Percentiles rank a stretch among this genome's conserved stretches.
These are phyloP conservation scores for Hydrolagus affinis DNA, from an alignment of 2,113 vertebrate species.

Conservation along the genomic window DNA sequence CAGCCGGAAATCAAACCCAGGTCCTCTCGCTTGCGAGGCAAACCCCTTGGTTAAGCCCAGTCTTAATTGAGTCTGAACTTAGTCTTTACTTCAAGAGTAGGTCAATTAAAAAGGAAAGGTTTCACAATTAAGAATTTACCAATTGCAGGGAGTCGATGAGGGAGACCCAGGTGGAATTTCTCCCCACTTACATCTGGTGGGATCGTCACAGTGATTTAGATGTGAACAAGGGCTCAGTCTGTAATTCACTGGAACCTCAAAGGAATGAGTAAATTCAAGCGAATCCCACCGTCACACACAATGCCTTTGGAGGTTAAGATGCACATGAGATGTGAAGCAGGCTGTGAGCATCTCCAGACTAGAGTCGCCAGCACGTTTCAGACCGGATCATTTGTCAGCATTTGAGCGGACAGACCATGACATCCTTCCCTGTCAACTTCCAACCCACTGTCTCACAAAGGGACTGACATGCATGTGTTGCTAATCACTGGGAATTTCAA, in stretches of 20 bases:
- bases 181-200: too few species aligned
- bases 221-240: not conserved
- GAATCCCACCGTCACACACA: not conserved
- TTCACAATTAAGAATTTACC: too few species aligned
- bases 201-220: not conserved
- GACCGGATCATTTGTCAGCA: slow-evolving; percentile 24
- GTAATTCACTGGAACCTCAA: not conserved
- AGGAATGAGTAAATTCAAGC: not conserved
- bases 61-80: too few species aligned
- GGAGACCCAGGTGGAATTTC: too few species aligned
- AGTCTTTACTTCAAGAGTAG: too few species aligned
- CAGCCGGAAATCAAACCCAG: too few species aligned
- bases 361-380: not conserved
- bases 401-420: slow-evolving; percentile 1
- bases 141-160: too few species aligned
- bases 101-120: too few species aligned
- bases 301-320: not conserved
- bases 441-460: not conserved
- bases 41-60: too few species aligned
- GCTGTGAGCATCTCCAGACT: slow-evolving; percentile 7
- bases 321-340: slow-evolving; percentile 18
- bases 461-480: not conserved
- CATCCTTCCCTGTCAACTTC: slow-evolving; percentile 15
- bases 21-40: too few species aligned
- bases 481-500: not conserved